These are phyloP conservation scores for Takifugu rubripes DNA, from an alignment of 2,797 vertebrate species.

Conservation along the genomic window DNA sequence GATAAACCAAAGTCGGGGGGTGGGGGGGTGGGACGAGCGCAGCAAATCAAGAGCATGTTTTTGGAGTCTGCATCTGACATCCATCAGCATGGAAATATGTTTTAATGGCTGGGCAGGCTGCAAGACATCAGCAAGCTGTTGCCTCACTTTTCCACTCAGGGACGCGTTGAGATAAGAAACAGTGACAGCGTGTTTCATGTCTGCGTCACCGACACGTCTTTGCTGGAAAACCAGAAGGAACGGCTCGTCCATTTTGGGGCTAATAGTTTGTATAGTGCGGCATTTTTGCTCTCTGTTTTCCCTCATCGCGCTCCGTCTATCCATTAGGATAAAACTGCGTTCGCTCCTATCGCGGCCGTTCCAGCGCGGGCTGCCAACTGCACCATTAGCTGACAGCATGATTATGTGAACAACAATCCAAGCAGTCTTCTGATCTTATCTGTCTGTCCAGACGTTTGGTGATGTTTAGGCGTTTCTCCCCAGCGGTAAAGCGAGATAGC, in stretches of 20 bases:
- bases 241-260: conserved; percentile 53
- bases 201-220: conserved; percentile 63
- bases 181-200: conserved; percentile 74
- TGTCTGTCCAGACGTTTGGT: conserved; percentile 72
- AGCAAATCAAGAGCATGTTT: conserved; percentile 58
- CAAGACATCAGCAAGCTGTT: conserved; percentile 75
- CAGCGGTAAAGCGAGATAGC: conserved; percentile 61
- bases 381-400: conserved; percentile 61
- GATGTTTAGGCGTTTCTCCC: conserved; percentile 69
- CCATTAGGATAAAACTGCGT: conserved; percentile 56
- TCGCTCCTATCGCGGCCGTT: conserved; percentile 43
- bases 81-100: conserved; percentile 75
- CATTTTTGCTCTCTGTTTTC: conserved; percentile 42
- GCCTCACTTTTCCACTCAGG: conserved; percentile 74
- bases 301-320: conserved; percentile 50
- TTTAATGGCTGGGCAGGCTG: conserved; percentile 76
- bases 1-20: conserved; percentile 44
- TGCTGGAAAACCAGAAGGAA: conserved; percentile 65
- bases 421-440: conserved; percentile 58
- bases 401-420: conserved; percentile 63
- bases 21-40: conserved; percentile 34
- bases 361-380: conserved; percentile 49
- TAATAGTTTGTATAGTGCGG: conserved; percentile 35
- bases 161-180: conserved; percentile 74
- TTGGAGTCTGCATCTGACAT: conserved; percentile 67